Percentiles rank a stretch among this genome's conserved stretches.
These are phyloP conservation scores for Orientallactaga sibirica DNA, from an alignment of 2,797 vertebrate species.

Conservation along the genomic window DNA sequence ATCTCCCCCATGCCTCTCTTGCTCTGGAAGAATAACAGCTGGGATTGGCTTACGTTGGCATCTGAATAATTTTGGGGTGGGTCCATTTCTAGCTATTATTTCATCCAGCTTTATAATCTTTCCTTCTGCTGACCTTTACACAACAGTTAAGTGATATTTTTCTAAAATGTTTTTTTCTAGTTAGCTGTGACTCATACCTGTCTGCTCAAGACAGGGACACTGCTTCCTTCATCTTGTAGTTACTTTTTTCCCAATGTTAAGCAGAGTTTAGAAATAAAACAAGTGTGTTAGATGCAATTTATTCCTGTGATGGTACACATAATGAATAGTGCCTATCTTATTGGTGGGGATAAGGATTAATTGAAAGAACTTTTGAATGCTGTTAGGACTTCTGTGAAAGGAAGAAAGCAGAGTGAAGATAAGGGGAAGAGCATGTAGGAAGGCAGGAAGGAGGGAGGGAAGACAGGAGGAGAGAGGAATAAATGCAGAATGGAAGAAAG, in stretches of 20 bases:
- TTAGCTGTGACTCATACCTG: neutral
- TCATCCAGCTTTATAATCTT: constrained; percentile 62
- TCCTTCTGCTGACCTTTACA: constrained; percentile 48
- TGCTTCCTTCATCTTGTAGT: neutral
- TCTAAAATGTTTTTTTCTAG: neutral
- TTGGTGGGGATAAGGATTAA: neutral
- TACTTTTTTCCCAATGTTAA: neutral
- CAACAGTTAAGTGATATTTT: constrained; percentile 26
- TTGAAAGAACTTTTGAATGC: neutral
- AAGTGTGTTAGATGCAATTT: neutral
- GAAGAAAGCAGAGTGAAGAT: neutral
- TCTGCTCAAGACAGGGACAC: neutral
- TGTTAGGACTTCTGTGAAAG: neutral
- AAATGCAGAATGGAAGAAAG: neutral
- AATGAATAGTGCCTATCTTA: neutral
- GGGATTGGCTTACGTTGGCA: constrained; percentile 79
- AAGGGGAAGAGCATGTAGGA: too few relatives aligned
- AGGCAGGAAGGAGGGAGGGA: too few relatives aligned
- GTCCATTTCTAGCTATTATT: constrained; percentile 68
- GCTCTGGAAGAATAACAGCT: constrained; percentile 75
- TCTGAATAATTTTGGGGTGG: constrained; percentile 80
- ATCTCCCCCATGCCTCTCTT: constrained; percentile 52
- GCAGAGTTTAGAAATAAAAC: neutral
- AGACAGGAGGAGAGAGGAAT: neutral
- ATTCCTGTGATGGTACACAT: neutral